phyloP scores from a whole-genome alignment of 2,797 vertebrate genomes.

The Neosalanx taihuensis region DNA sequence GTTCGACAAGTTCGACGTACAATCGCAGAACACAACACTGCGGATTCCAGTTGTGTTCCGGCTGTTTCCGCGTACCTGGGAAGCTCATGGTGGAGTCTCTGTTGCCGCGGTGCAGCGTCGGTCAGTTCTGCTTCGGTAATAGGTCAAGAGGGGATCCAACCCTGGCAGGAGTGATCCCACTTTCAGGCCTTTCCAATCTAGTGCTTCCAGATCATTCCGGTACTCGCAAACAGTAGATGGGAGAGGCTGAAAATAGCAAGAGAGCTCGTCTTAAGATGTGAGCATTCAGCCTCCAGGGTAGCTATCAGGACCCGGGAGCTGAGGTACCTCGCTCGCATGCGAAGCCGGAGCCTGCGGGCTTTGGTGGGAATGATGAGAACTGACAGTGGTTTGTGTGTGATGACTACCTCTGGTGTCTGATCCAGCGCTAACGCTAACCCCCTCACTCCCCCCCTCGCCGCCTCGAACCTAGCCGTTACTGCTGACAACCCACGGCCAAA shows the following conservation, averaged over 20 bases:
- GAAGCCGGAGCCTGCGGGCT: constrained; percentile 57
- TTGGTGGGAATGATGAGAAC: constrained; percentile 66
- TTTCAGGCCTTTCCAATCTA: constrained; percentile 68
- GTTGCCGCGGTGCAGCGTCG: background rate
- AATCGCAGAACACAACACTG: background rate
- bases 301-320: constrained; percentile 67
- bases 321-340: constrained; percentile 69
- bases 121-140: no score
- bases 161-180: constrained; percentile 56
- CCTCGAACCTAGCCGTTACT: constrained; percentile 22
- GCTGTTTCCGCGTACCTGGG: background rate
- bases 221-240: constrained; percentile 46
- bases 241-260: constrained; percentile 63
- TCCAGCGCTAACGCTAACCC: constrained; percentile 50
- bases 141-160: constrained; percentile 27
- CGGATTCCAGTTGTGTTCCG: background rate
- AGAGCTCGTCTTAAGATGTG: constrained; percentile 63
- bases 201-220: constrained; percentile 62
- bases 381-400: constrained; percentile 67
- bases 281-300: constrained; percentile 64
- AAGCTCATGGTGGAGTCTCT: background rate
- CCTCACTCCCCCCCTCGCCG: constrained; percentile 30
- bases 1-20: background rate
- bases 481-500: constrained; percentile 51
- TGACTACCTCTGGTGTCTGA: constrained; percentile 61